Evolutionary conservation across 1,140 invertebrate genomes (phyloP).

Genomic region (Batillaria attramentaria): DNA sequence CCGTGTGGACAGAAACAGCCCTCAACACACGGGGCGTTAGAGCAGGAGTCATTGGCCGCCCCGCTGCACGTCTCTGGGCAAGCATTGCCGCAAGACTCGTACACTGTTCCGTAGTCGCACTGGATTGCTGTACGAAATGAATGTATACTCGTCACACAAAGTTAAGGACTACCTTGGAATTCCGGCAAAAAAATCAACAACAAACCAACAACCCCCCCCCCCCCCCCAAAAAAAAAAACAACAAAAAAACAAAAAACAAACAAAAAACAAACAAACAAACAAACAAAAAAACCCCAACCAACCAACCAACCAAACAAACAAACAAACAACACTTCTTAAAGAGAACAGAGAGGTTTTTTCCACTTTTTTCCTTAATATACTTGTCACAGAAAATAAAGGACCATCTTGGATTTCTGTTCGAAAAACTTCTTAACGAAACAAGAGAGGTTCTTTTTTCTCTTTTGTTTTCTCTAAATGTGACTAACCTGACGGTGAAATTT

Average conservation of each 20-base stretch:
- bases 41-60: constrained; percentile 68
- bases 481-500: background rate
- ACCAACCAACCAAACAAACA: no score
- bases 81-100: constrained; percentile 83
- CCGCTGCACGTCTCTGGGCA: constrained; percentile 82
- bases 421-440: no score
- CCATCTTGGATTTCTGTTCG: no score
- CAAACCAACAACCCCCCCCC: background rate
- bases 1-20: constrained; percentile 90
- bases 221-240: no score
- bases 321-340: no score
- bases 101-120: constrained; percentile 87
- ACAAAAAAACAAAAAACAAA: no score
- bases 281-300: no score
- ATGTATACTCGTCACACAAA: background rate
- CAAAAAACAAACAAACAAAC: no score
- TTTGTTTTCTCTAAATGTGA: background rate
- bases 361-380: no score
- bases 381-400: no score
- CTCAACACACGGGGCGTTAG: constrained; percentile 85
- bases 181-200: background rate
- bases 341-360: background rate
- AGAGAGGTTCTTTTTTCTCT: background rate
- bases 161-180: background rate
- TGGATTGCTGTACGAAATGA: constrained; percentile 80